Evolutionary conservation across 2,113 vertebrate genomes (phyloP), one percentile per base, ranked within the genome.

Genomic region (Aspiorhynchus laticeps): DNA sequence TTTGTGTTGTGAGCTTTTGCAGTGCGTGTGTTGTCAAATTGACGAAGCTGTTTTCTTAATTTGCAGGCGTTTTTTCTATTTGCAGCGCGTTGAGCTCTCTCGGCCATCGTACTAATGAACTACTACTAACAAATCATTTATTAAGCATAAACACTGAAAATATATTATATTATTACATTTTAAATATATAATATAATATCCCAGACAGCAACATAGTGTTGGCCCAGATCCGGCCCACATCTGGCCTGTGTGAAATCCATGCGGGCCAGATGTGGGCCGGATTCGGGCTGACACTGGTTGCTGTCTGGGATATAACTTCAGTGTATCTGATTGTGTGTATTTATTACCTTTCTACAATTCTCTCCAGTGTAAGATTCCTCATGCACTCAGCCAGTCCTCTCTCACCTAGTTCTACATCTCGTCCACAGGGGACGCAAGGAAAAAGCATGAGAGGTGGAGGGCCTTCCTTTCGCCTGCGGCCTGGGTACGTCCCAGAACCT

Each of bases 331-430:
- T 12, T 69, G 24, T 38, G 59, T 91, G 94, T 6, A 41, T 59
- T 33, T 93, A 89, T 88, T 95, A 98, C 86, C 98, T 94, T 89
- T 99, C 98, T 88, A 98, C 98, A 63, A 99, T 97, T 0, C 98
- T 95, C 93, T 99, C 97, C 92, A 99, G 91, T 1, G 98, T 98
- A 89, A 99, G 96, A 92, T 99, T 99, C 26, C 98, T 97, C 92
- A 99, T 96, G 63, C 98, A 97, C 88, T 97, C 97, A 0, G 95
- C 93, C 78, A 99, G 93, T n/a, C 98, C 98, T 77, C 96, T 93
- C 91, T 98, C 97, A 0, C 98, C 97, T 89, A 99, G 93, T 90
- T 99, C 97, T 90, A 99, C 97, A 0, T 98, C 97, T 7, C 94
- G 91, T 83, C 96, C 96, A 33, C 97, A 99, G 69, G 96, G 94